Conservation (phyloP, 2,888 invertebrate species). For the Megalurothrips usitatus region DNA sequence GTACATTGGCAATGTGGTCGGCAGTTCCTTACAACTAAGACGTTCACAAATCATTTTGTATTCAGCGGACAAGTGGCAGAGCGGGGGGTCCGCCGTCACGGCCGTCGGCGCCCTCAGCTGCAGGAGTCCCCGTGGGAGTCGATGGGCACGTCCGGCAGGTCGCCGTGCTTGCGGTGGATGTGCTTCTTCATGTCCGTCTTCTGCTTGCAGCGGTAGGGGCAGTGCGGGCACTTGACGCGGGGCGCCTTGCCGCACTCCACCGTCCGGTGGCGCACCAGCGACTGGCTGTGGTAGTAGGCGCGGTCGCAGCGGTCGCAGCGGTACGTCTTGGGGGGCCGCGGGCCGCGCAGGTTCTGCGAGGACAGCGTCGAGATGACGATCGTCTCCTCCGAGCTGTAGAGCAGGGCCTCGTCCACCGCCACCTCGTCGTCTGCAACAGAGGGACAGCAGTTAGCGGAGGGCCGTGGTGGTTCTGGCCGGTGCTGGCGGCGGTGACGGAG, state of each 20-base stretch:
- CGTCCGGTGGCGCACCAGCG: neutral
- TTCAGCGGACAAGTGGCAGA: too few relatives aligned
- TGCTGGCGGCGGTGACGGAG: too few relatives aligned
- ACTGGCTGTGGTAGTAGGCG: neutral
- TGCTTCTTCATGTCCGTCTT: constrained; percentile 15
- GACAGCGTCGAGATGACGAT: neutral
- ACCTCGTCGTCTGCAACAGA: neutral
- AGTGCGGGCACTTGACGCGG: neutral
- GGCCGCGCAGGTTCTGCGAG: neutral
- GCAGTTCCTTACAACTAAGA: too few relatives aligned
- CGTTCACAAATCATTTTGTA: too few relatives aligned
- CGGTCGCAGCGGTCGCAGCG: neutral
- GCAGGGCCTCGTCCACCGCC: neutral
- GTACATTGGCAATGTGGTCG: too few relatives aligned
- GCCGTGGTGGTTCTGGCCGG: too few relatives aligned
- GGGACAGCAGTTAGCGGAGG: neutral
- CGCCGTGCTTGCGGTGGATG: constrained; percentile 7
- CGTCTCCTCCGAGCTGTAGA: neutral
- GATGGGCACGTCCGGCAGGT: too few relatives aligned
- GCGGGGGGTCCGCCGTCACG: too few relatives aligned
- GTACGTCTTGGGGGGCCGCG: neutral
- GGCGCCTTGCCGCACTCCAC: constrained; percentile 1
- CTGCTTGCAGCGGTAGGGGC: constrained; percentile 18
- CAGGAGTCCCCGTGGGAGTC: too few relatives aligned
- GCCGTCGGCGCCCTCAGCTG: too few relatives aligned